Conservation (phyloP, 2,113 vertebrate genomes). For the Jacana jacana region DNA sequence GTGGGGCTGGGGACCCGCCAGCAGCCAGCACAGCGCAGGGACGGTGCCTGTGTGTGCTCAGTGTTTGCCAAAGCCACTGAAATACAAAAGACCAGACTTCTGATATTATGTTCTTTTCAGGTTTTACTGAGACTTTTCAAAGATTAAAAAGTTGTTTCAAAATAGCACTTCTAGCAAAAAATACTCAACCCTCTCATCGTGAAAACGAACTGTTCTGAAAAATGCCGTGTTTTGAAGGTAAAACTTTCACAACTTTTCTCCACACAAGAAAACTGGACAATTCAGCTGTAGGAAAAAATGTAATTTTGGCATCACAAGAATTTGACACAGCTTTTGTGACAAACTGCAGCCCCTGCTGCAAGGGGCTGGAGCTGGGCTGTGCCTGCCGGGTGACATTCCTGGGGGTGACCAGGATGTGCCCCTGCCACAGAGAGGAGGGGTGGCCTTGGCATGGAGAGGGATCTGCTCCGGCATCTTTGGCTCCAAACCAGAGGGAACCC, state of each 20-base stretch:
- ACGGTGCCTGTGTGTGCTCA: accelerated
- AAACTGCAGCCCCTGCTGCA: neutral
- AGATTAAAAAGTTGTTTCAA: neutral
- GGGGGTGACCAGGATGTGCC: neutral
- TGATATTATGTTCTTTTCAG: too few relatives aligned
- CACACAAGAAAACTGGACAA: neutral
- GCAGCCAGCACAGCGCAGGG: neutral
- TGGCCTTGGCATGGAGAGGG: accelerated
- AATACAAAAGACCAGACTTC: neutral
- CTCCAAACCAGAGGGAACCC: neutral
- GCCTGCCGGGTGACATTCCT: neutral
- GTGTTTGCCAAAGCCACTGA: too few relatives aligned
- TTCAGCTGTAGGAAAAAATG: neutral
- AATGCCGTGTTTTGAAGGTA: neutral
- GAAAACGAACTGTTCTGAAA: neutral
- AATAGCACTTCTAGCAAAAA: neutral
- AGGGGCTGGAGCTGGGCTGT: neutral
- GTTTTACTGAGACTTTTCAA: neutral
- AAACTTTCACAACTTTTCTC: neutral
- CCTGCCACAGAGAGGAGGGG: neutral
- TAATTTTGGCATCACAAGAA: neutral
- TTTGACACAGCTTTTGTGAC: neutral
- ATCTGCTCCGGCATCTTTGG: neutral
- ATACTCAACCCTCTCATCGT: neutral
- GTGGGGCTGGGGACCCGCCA: neutral